phyloP scores from a whole-genome alignment of 2,888 invertebrate genomes.

The Ochropacha duplaris region DNA sequence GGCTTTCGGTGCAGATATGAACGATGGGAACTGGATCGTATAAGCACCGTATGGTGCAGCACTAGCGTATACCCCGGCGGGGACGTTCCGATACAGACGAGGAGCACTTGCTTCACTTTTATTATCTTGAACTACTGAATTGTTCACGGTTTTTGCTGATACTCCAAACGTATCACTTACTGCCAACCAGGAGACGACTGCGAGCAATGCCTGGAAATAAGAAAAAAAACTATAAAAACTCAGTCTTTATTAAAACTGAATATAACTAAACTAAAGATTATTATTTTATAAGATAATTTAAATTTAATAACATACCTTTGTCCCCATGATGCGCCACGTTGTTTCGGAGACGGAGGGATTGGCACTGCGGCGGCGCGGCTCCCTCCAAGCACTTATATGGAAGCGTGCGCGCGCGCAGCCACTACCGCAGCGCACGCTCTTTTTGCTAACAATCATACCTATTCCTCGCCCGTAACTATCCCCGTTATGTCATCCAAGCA shows the following conservation, averaged over 20 bases:
- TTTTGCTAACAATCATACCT: constrained; percentile 37
- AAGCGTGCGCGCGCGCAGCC: constrained; percentile 40
- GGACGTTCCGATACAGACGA: constrained; percentile 59
- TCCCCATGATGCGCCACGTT: constrained; percentile 65
- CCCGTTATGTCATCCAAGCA: constrained; percentile 51
- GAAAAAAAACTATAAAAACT: constrained; percentile 20
- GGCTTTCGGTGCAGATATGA: constrained; percentile 44
- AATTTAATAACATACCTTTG: constrained; percentile 55
- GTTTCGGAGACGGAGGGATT: constrained; percentile 57
- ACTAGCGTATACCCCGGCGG: constrained; percentile 65
- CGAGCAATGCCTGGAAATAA: constrained; percentile 59
- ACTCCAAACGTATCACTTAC: constrained; percentile 43
- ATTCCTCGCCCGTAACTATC: constrained; percentile 29
- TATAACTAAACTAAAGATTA: too few species aligned
- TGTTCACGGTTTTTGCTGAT: constrained; percentile 38
- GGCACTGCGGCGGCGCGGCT: constrained; percentile 64
- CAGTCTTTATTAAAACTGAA: neutral
- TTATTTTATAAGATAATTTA: neutral
- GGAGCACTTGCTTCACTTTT: constrained; percentile 60
- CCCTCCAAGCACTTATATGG: constrained; percentile 61
- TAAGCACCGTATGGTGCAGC: constrained; percentile 64
- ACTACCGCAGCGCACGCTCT: constrained; percentile 23
- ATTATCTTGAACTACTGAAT: constrained; percentile 49
- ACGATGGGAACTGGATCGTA: constrained; percentile 59
- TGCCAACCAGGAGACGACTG: constrained; percentile 56